Base-by-base conservation (phyloP, 2,113 vertebrate genomes). In the Butorides virescens region DNA sequence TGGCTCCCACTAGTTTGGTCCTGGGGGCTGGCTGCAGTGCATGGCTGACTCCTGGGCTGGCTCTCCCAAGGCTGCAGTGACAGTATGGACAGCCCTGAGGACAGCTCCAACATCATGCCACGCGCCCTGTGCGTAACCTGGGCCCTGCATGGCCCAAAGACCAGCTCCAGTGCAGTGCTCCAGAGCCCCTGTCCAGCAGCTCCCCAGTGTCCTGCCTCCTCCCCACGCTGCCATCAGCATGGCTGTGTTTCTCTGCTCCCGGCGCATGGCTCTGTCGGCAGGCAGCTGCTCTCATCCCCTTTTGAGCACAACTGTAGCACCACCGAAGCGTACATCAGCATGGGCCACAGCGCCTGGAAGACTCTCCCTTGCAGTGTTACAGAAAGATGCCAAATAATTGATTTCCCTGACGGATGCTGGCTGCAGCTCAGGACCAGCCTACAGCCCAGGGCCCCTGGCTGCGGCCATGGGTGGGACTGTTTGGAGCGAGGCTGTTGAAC, bases 231-330 rank as follows among this genome's bases (percentile, higher is more conserved):
- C 37, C 37, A 13, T 27, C 8, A 2, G 14, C 15, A 2, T 0
- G 1, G 52, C 44, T 1, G 3, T 15, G 10, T 34, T 88, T 26
- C 20, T 79, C 62, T 0, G 0, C 0, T 23, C 53, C 39, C 30
- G 32, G 34, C 16, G 29, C 0, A 1, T 37, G 68, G n/a, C 53
- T 56, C 62, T 0, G 0, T 2, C 0, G 0, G 26, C 36, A 27
- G 3, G 47, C 12, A 5, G n/a, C 52, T 73, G 37, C 34, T 78
- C 66, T 47, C 0, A 0, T 30, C 42, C 37, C 36, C n/a, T 73
- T 47, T 22, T 1, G 0, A 90, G 67, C 55, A 70, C 34, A 30
- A 0, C 66, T 0, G 0, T 2, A 15, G 25, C 55, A 30, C 0
- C 0, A 4, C 47, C 0, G 1, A 58, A 70, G 39, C 5, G 0